Evolutionary conservation across 1,140 invertebrate genomes (phyloP), one percentile per base, ranked within the genome.

Genomic region (Protaetia brevitarsis): DNA sequence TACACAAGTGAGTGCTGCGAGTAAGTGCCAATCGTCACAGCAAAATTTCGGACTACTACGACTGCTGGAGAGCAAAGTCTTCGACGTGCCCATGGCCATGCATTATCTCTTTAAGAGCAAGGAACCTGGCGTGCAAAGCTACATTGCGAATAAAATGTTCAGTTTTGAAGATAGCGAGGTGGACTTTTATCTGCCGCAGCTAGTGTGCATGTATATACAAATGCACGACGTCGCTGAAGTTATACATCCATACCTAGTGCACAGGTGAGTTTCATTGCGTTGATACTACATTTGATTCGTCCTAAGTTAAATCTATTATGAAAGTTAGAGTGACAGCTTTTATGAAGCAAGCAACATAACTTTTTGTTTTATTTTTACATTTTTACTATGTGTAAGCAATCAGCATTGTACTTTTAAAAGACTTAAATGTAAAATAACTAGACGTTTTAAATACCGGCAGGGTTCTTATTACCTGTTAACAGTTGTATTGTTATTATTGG

Each of bases 81-180:
- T 99, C 79, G 94, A 98, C 78, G 97, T 98, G 87, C 93, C 93
- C 65, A 97, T 98, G 85, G 96, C 96, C 21, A 95, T 99, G 75
- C 93, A 93, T 76, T 98, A 99, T 85, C 82, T 99, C 30, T 98
- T 96, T 76, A 97, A 97, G 78, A 97, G 95, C n/a, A 98, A 98
- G 81, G 96, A 99, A 79, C 92, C 94, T 19, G 96, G 96, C 56
- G 96, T 98, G 56, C 92, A 97, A 75, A 93, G 91, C 71, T 98
- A 98, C 80, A 87, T 97, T 78, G 95, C 94, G 66, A 98, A 98
- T 82, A 93, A 94, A 80, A 87, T 99, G 79, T 99, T 99, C 80
- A 95, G 90, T 80, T 99, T 98, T 81, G 87, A 88, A 26, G 86
- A 95, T 76, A 83, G 85, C 68, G 93, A 98, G 69, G 94, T 98